Base-by-base conservation (phyloP, 2,797 vertebrate species). In the Pterois miles region DNA sequence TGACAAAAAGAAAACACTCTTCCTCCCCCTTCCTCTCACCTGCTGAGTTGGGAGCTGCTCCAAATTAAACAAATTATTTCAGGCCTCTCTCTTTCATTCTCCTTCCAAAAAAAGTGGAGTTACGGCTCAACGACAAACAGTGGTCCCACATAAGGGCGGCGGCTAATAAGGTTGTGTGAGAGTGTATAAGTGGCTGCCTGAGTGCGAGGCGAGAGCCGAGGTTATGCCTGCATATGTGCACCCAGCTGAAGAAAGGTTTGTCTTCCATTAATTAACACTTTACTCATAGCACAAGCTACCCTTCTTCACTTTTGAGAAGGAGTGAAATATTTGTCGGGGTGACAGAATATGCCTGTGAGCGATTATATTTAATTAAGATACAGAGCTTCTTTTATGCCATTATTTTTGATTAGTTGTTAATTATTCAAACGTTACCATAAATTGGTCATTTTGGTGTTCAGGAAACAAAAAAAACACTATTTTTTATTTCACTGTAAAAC, bases 221-320 rank as follows among this genome's bases (percentile, higher is more conserved):
- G 78, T 84, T 72, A 46, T 31, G 73, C 56, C 75, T 76, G 64
- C 60, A 85, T 80, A 88, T 94, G 91, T 95, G 94, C 94, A 92
- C 93, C 94, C 92, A 94, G 96, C 92, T 95, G 93, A 93, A 91
- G 92, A 95, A 96, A 43, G 94, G 92, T 95, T 96, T 92, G 92
- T 95, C 92, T 94, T 96, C 95, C 95, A 95, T 96, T 97, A 96
- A 97, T 98, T 97, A 97, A 96, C 97, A 97, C 97, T 95, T 97
- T 95, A 83, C 84, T 88, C 89, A 90, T 90, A 96, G 93, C 93
- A 95, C 91, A 95, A 94, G 95, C 93, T 93, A 94, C 94, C 92
- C 92, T 92, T 95, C 94, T 77, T 93, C 93, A 92, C 88, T 2
- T 95, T 92, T 89, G 88, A 75, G 62, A 92, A 93, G 95, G 94